Evolutionary conservation across 2,888 invertebrate species (phyloP).

Genomic region (Coleophora flavipennella): DNA sequence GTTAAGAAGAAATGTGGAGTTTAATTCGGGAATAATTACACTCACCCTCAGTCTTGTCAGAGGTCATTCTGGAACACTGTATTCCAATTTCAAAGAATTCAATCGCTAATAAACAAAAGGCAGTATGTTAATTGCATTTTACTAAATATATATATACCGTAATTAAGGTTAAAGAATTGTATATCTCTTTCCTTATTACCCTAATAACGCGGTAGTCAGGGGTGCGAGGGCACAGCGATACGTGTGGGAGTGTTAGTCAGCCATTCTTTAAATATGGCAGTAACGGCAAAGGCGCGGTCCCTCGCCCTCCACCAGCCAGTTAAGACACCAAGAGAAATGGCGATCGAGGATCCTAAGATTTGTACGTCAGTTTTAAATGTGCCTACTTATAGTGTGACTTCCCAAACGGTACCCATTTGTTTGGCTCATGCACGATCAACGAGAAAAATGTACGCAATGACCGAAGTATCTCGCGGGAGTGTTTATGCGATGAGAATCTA

Average conservation of each 20-base stretch:
- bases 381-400: slow-evolving; percentile 71
- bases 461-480: slow-evolving; percentile 35
- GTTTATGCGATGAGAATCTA: slow-evolving; percentile 32
- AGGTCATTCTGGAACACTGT: too few relatives aligned
- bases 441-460: slow-evolving; percentile 51
- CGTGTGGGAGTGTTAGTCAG: slow-evolving; percentile 27
- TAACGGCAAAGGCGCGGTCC: slow-evolving; percentile 42
- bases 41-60: too few relatives aligned
- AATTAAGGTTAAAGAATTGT: not conserved
- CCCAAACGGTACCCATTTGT: slow-evolving; percentile 69
- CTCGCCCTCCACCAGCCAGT: slow-evolving; percentile 30
- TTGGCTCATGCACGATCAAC: slow-evolving; percentile 56
- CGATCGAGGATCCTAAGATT: slow-evolving; percentile 68
- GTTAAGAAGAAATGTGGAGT: too few relatives aligned
- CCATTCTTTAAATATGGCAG: slow-evolving; percentile 42
- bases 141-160: not conserved
- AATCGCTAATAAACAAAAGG: too few relatives aligned
- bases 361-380: slow-evolving; percentile 69
- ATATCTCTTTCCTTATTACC: slow-evolving; percentile 13
- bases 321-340: slow-evolving; percentile 64
- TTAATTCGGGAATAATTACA: too few relatives aligned
- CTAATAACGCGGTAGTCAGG: not conserved
- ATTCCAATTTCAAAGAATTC: too few relatives aligned
- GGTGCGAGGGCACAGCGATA: slow-evolving; percentile 8
- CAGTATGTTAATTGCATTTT: too few relatives aligned